These are phyloP conservation scores for Mesoligia furuncula DNA, from an alignment of 2,888 invertebrate species.

Conservation along the genomic window DNA sequence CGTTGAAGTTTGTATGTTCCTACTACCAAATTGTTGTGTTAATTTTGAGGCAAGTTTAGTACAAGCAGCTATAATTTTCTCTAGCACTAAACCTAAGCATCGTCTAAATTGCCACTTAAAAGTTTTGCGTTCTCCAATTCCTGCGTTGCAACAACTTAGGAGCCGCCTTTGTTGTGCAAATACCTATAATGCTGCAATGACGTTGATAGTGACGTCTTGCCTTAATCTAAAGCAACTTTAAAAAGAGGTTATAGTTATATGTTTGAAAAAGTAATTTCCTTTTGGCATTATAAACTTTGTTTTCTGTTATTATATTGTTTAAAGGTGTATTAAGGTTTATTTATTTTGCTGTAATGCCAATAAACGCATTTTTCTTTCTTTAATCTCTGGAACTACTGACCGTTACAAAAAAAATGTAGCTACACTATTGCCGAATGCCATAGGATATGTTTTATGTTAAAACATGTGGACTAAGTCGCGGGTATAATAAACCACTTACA, in stretches of 20 bases:
- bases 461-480: not conserved
- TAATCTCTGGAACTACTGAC: not conserved
- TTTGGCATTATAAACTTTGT: too few relatives aligned
- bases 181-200: not conserved
- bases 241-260: not conserved
- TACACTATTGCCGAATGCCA: not conserved
- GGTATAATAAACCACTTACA: too few relatives aligned
- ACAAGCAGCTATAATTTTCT: not conserved
- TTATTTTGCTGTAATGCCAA: too few relatives aligned
- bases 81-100: conserved; percentile 5
- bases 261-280: not conserved
- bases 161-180: not conserved
- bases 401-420: not conserved
- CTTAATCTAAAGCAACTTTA: not conserved
- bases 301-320: too few relatives aligned
- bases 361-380: too few relatives aligned
- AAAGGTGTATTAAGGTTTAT: too few relatives aligned
- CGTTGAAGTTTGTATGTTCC: conserved; percentile 8
- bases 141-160: conserved; percentile 6
- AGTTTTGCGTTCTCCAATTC: conserved; percentile 15
- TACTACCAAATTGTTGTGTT: conserved; percentile 16
- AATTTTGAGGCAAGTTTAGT: not conserved
- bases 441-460: not conserved
- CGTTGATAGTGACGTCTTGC: not conserved
- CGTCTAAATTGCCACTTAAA: conserved; percentile 34